phyloP scores from a whole-genome alignment of 1,140 invertebrate species.

The Onthophagus taurus region DNA sequence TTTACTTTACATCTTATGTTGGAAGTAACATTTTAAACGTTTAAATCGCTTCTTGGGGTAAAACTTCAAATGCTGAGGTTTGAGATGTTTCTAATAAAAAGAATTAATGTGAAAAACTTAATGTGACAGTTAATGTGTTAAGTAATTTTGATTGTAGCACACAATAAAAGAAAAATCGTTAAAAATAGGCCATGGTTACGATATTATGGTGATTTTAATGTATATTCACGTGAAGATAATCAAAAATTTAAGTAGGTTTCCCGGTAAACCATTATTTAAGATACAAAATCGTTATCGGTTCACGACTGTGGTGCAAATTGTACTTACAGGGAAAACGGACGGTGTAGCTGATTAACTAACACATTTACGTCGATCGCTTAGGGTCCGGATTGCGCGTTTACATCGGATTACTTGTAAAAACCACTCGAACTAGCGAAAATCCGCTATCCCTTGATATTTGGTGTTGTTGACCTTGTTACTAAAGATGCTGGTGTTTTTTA shows the following conservation, averaged over 20 bases:
- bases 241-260: conserved; percentile 9
- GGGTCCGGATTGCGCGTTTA: not conserved
- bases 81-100: no score
- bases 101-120: no score
- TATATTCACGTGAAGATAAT: no score
- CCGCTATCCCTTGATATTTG: conserved; percentile 10
- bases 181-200: no score
- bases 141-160: no score
- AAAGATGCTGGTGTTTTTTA: conserved; percentile 11
- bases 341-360: not conserved
- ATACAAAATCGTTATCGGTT: conserved; percentile 11
- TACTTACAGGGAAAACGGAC: not conserved
- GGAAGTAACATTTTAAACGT: conserved; percentile 5
- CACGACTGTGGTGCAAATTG: conserved; percentile 1
- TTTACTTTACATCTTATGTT: conserved; percentile 8
- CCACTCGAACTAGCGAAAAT: conserved; percentile 2
- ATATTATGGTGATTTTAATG: no score
- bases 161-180: no score
- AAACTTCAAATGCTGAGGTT: not conserved
- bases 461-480: conserved; percentile 18
- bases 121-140: no score
- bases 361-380: no score
- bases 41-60: no score
- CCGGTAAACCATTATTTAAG: conserved; percentile 5
- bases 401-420: not conserved